Conservation (phyloP, 2,888 invertebrate species). For the Gastracanthus pulcherrimus region DNA sequence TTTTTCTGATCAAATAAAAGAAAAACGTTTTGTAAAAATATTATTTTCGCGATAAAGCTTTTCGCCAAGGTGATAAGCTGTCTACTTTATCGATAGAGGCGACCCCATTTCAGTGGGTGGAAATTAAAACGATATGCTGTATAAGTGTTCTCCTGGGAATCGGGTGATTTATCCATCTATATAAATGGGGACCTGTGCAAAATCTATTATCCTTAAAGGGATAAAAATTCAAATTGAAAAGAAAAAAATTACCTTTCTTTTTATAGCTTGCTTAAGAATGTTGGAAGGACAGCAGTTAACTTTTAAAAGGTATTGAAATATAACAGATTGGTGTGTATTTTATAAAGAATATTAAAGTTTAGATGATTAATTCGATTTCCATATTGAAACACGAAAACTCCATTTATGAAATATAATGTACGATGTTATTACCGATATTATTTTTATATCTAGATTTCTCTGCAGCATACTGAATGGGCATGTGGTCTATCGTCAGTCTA, state of each 20-base stretch:
- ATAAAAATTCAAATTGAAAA: background rate
- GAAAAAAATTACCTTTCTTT: too few relatives aligned
- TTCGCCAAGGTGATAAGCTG: too few relatives aligned
- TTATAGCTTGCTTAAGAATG: too few relatives aligned
- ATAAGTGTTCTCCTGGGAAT: background rate
- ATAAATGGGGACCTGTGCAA: background rate
- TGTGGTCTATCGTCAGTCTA: too few relatives aligned
- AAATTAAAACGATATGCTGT: slow-evolving; percentile 5
- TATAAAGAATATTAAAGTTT: background rate
- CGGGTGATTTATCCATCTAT: slow-evolving; percentile 17
- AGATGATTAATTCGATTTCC: background rate
- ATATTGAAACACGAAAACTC: slow-evolving; percentile 17
- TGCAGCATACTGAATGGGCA: too few relatives aligned
- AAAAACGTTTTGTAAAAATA: too few relatives aligned
- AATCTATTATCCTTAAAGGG: slow-evolving; percentile 17
- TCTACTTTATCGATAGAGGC: slow-evolving; percentile 2
- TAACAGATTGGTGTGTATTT: background rate
- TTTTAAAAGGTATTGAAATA: background rate
- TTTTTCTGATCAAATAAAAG: too few relatives aligned
- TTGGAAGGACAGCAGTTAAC: background rate
- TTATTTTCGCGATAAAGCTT: too few relatives aligned
- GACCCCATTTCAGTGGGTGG: background rate
- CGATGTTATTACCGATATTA: background rate
- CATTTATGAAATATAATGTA: background rate
- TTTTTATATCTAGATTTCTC: background rate